phyloP scores from a whole-genome alignment of 2,797 vertebrate species.

The Lophura swinhoii region DNA sequence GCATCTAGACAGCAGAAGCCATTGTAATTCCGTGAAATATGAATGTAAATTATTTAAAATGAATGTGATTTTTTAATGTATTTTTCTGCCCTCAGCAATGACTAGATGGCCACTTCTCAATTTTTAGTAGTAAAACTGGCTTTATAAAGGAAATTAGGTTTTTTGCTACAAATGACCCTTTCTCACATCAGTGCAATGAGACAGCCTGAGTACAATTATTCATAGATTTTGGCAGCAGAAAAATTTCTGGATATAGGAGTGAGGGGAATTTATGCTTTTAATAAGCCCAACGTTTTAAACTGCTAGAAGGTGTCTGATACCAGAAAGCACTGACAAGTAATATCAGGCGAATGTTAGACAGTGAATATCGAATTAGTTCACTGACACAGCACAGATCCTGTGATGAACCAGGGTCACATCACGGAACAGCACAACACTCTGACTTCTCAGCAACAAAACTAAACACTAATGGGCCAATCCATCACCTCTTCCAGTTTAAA shows the following conservation, averaged over 20 bases:
- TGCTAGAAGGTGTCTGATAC: not conserved
- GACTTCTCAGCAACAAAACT: not conserved
- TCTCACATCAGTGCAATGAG: not conserved
- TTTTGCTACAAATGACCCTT: not conserved
- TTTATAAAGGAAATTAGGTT: not conserved
- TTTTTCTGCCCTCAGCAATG: not conserved
- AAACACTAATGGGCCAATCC: not conserved
- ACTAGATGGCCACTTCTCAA: not conserved
- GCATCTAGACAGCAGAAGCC: not conserved
- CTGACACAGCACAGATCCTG: not conserved
- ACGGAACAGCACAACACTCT: not conserved
- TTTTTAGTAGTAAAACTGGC: constrained; percentile 29
- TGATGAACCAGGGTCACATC: accelerated
- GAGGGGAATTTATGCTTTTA: not conserved
- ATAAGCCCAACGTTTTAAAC: not conserved
- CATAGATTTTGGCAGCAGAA: not conserved
- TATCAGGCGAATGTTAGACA: not conserved
- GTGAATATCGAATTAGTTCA: not conserved
- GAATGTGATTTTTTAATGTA: not conserved
- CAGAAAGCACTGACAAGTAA: not conserved
- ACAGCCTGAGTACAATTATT: not conserved
- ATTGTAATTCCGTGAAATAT: not conserved
- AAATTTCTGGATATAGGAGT: not conserved
- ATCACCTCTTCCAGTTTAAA: not conserved
- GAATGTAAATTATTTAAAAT: constrained; percentile 4